phyloP scores from a whole-genome alignment of 2,113 vertebrate species.

The Aythya baeri region DNA sequence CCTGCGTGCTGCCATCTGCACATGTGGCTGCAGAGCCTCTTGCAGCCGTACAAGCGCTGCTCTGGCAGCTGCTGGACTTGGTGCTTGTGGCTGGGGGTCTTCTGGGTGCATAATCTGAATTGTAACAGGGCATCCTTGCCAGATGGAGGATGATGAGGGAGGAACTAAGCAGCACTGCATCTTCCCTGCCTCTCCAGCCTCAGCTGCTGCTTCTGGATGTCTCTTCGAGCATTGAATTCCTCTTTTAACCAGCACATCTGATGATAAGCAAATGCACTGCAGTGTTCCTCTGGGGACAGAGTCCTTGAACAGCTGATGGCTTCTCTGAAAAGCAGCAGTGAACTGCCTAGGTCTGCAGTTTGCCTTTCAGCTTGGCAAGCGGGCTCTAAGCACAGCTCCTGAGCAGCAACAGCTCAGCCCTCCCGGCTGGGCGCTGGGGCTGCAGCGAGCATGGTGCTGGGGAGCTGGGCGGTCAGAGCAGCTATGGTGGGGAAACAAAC shows the following conservation, averaged over 20 bases:
- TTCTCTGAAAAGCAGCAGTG: not conserved
- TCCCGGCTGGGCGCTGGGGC: accelerated
- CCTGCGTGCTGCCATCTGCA: accelerated
- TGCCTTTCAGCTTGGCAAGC: accelerated
- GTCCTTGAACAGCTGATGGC: not conserved
- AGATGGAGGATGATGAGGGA: not conserved
- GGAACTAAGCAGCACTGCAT: not conserved
- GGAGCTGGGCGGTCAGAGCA: accelerated
- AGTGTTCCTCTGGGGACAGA: not conserved
- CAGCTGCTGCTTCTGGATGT: not conserved
- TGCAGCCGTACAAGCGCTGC: not conserved
- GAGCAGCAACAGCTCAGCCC: accelerated
- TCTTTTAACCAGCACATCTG: not conserved
- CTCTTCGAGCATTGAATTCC: not conserved
- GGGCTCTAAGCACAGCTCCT: not conserved
- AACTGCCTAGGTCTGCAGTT: not conserved
- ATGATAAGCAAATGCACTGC: not conserved
- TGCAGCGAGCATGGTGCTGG: accelerated
- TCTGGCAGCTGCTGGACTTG: not conserved
- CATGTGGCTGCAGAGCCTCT: not conserved
- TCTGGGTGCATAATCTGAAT: not conserved
- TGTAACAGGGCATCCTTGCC: not conserved
- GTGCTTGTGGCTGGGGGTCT: not conserved
- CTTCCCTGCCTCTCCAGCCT: not conserved
- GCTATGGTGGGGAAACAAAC: too few species aligned